Percentiles rank a stretch among this genome's conserved stretches.
These are phyloP conservation scores for Apocheima hispidaria DNA, from an alignment of 2,888 invertebrate species.

Conservation along the genomic window DNA sequence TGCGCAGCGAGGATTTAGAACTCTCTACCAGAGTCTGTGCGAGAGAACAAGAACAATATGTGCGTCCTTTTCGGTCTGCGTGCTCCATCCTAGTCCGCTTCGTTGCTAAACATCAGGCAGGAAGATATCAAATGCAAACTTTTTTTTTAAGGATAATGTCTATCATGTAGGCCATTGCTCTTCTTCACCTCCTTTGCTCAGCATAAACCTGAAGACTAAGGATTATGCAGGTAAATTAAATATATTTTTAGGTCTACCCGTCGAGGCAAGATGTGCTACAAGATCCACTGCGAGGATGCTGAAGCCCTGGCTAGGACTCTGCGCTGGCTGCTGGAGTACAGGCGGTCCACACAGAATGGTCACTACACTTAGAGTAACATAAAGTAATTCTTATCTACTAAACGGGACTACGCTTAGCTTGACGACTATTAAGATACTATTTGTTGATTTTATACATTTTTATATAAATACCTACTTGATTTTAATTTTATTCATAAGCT, in stretches of 20 bases:
- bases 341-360: slow-evolving; percentile 35
- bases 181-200: too few relatives aligned
- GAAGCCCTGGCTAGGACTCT: slow-evolving; percentile 61
- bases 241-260: slow-evolving; percentile 25
- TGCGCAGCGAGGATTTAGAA: too few relatives aligned
- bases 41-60: too few relatives aligned
- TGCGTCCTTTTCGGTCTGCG: too few relatives aligned
- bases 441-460: neutral
- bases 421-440: neutral
- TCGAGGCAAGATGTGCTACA: slow-evolving; percentile 64
- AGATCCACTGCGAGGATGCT: slow-evolving; percentile 70
- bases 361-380: slow-evolving; percentile 19
- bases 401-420: neutral
- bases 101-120: too few relatives aligned
- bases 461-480: neutral
- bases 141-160: too few relatives aligned
- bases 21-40: too few relatives aligned
- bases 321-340: slow-evolving; percentile 65
- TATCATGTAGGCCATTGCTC: too few relatives aligned
- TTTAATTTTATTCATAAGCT: neutral
- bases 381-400: neutral
- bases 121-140: too few relatives aligned
- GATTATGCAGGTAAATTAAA: too few relatives aligned
- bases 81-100: too few relatives aligned
- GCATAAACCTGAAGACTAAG: too few relatives aligned